phyloP scores from a whole-genome alignment of 2,113 vertebrate genomes.

The Callaeas wilsoni region DNA sequence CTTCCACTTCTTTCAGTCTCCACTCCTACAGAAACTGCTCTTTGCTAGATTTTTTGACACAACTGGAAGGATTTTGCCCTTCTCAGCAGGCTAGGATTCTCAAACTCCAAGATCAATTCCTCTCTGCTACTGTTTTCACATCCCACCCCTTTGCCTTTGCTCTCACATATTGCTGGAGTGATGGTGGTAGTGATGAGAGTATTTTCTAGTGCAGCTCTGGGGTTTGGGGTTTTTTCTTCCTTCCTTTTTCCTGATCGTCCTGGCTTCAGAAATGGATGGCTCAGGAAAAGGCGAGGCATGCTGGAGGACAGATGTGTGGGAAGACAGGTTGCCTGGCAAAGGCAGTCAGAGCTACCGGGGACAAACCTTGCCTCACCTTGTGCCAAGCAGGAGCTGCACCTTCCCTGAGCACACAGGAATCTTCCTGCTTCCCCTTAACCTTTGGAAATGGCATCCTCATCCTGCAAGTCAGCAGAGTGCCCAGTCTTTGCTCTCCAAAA shows the following conservation, averaged over 20 bases:
- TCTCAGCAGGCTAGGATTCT: not conserved
- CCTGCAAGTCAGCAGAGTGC: not conserved
- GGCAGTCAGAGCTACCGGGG: not conserved
- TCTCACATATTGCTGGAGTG: not conserved
- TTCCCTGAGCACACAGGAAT: not conserved
- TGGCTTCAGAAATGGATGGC: not conserved
- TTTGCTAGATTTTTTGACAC: not conserved
- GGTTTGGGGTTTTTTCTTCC: not conserved
- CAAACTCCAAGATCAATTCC: not conserved
- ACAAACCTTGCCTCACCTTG: not conserved
- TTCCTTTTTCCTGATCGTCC: constrained; percentile 3
- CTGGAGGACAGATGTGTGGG: not conserved
- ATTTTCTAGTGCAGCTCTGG: not conserved
- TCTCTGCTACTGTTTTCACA: not conserved
- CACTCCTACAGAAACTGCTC: not conserved
- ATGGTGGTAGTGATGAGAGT: not conserved
- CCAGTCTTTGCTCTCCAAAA: not conserved
- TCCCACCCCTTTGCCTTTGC: not conserved
- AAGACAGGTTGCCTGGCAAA: not conserved
- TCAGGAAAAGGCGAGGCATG: not conserved
- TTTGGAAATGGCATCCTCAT: not conserved
- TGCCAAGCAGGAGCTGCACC: not conserved
- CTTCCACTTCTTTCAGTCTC: not conserved
- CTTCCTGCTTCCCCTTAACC: not conserved
- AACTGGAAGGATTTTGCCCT: not conserved